Percentiles rank a stretch among this genome's conserved stretches.
Evolutionary conservation across 2,888 invertebrate genomes (phyloP).

Genomic region (Phengaris alcon): DNA sequence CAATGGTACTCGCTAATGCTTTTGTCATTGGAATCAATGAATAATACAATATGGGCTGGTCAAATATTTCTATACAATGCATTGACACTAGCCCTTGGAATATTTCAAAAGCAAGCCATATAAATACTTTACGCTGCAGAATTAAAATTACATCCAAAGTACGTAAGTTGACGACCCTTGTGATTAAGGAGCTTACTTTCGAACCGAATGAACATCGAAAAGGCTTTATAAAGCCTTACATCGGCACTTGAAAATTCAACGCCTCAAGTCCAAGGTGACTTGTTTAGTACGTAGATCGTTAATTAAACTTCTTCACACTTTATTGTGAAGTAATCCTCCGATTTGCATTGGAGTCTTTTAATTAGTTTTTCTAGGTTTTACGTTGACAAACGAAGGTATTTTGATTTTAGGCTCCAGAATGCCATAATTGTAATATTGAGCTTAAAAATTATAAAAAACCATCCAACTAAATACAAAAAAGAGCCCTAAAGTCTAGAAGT

Average conservation of each 20-base stretch:
- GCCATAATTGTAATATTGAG: no score
- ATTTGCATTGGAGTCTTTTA: background rate
- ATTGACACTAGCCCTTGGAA: slow-evolving; percentile 1
- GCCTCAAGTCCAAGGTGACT: slow-evolving; percentile 21
- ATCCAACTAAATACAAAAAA: background rate
- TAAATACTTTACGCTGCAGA: slow-evolving; percentile 2
- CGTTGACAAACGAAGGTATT: background rate
- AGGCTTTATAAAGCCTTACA: slow-evolving; percentile 22
- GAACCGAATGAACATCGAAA: slow-evolving; percentile 15
- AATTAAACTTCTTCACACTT: slow-evolving; percentile 14
- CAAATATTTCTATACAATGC: slow-evolving; percentile 17
- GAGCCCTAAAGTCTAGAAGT: background rate
- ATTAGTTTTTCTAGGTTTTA: background rate
- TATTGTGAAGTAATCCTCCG: background rate
- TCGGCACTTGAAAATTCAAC: slow-evolving; percentile 12
- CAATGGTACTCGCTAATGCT: slow-evolving; percentile 13
- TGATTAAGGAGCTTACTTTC: slow-evolving; percentile 16
- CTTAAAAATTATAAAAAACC: background rate
- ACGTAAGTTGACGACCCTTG: slow-evolving; percentile 17
- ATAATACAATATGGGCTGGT: slow-evolving; percentile 7
- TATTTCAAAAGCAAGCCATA: slow-evolving; percentile 12
- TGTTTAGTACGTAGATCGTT: slow-evolving; percentile 15
- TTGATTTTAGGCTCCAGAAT: no score
- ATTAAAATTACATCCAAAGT: background rate
- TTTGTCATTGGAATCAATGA: slow-evolving; percentile 22